A percentile compares a stretch with the other conserved stretches of the same genome.
These are phyloP conservation scores for Metalampra italica DNA, from an alignment of 2,888 invertebrate genomes.

Conservation along the genomic window DNA sequence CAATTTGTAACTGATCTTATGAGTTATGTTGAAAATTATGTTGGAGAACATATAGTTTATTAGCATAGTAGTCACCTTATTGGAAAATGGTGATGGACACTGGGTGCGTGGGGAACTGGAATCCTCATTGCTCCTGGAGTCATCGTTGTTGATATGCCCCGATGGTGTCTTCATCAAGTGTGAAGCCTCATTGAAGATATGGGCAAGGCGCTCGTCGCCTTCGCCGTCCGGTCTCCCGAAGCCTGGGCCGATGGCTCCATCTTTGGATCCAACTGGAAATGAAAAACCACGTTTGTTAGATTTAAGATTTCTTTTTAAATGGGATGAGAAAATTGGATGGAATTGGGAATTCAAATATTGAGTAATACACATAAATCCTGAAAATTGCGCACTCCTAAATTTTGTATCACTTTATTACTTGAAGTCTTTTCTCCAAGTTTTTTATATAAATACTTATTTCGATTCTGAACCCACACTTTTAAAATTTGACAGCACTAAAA, in stretches of 20 bases:
- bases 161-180: conserved; percentile 88
- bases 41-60: background rate
- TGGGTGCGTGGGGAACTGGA: conserved; percentile 88
- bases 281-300: background rate
- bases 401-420: too few relatives aligned
- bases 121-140: conserved; percentile 87
- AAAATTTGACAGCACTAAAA: too few relatives aligned
- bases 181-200: conserved; percentile 95
- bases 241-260: conserved; percentile 85
- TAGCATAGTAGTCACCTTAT: conserved; percentile 69
- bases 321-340: too few relatives aligned
- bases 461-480: too few relatives aligned
- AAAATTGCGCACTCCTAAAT: too few relatives aligned
- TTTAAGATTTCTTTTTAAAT: background rate
- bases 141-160: conserved; percentile 67
- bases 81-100: conserved; percentile 89
- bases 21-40: background rate
- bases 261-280: conserved; percentile 84
- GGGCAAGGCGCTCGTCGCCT: conserved; percentile 95
- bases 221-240: conserved; percentile 86
- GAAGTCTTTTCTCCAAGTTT: too few relatives aligned
- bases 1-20: too few relatives aligned
- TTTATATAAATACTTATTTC: too few relatives aligned
- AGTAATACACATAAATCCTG: too few relatives aligned
- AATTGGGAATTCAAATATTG: too few relatives aligned